Evolutionary conservation across 2,113 vertebrate genomes (phyloP).

Genomic region (Neoarius graeffei): DNA sequence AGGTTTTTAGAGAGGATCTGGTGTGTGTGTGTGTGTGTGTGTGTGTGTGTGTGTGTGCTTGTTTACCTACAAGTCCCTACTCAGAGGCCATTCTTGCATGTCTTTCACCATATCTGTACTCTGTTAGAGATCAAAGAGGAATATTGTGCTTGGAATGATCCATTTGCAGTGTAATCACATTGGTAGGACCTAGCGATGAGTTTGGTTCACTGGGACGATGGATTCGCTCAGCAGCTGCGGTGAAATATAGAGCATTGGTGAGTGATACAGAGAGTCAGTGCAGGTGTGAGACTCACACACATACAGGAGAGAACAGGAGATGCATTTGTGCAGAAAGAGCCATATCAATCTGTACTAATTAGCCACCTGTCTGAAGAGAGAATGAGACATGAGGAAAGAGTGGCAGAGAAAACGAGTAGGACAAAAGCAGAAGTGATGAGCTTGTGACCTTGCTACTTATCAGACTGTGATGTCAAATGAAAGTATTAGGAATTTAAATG

Average conservation of each 20-base stretch:
- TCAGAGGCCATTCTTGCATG: not conserved
- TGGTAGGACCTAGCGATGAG: conserved; percentile 23
- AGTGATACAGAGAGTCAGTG: conserved; percentile 39
- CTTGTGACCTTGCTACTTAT: conserved; percentile 30
- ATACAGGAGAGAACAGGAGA: conserved; percentile 33
- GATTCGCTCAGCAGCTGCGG: conserved; percentile 39
- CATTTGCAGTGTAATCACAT: conserved; percentile 26
- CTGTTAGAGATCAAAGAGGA: conserved; percentile 42
- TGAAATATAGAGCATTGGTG: conserved; percentile 50
- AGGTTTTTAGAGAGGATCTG: not conserved
- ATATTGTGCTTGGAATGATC: conserved; percentile 30
- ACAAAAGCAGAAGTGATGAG: conserved; percentile 6
- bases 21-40: not conserved
- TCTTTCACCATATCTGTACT: conserved; percentile 37
- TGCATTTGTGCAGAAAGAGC: conserved; percentile 3
- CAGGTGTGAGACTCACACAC: conserved; percentile 50
- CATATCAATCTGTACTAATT: conserved; percentile 39
- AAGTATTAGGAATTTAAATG: not conserved
- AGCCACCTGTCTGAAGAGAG: conserved; percentile 24
- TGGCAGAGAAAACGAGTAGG: not conserved
- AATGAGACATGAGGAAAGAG: conserved; percentile 8
- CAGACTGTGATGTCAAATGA: conserved; percentile 38
- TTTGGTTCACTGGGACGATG: conserved; percentile 18
- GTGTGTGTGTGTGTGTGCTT: not conserved
- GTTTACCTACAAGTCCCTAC: conserved; percentile 10